phyloP scores from a whole-genome alignment of 2,113 vertebrate genomes.

The Athene cunicularia region DNA sequence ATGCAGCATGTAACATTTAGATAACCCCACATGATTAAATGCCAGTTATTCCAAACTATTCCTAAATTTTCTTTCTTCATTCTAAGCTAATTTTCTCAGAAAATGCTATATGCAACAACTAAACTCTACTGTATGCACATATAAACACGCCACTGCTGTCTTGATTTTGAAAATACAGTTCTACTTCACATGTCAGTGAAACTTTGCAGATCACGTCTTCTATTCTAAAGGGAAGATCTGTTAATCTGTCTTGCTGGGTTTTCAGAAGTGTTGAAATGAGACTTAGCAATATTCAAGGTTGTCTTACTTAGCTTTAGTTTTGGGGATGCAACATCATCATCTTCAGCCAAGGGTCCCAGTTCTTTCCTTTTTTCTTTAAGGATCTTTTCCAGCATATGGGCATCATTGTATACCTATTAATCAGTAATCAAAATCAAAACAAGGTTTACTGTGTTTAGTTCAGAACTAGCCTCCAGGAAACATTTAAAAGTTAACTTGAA shows the following conservation, averaged over 20 bases:
- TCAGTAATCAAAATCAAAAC: slow-evolving; percentile 17
- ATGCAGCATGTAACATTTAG: neutral
- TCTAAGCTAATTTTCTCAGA: neutral
- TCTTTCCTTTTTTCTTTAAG: slow-evolving; percentile 93
- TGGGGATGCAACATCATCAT: slow-evolving; percentile 94
- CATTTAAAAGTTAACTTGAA: neutral
- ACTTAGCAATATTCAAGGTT: neutral
- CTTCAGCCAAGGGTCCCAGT: slow-evolving; percentile 89
- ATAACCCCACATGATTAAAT: neutral
- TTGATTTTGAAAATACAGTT: neutral
- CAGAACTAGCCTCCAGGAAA: neutral
- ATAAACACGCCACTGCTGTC: neutral
- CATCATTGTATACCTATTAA: slow-evolving; percentile 95
- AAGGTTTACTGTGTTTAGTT: neutral
- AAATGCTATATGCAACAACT: neutral
- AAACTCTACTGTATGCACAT: neutral
- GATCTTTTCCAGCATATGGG: slow-evolving; percentile 93
- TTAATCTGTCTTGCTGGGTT: neutral
- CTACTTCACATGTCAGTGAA: neutral
- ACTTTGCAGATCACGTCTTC: neutral
- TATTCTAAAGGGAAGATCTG: neutral
- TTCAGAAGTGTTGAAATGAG: neutral
- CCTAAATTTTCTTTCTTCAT: neutral
- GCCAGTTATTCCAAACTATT: neutral
- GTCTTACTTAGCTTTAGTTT: slow-evolving; percentile 96